Base-by-base conservation (phyloP, 2,113 vertebrate species). In the Oxyruncus cristatus region DNA sequence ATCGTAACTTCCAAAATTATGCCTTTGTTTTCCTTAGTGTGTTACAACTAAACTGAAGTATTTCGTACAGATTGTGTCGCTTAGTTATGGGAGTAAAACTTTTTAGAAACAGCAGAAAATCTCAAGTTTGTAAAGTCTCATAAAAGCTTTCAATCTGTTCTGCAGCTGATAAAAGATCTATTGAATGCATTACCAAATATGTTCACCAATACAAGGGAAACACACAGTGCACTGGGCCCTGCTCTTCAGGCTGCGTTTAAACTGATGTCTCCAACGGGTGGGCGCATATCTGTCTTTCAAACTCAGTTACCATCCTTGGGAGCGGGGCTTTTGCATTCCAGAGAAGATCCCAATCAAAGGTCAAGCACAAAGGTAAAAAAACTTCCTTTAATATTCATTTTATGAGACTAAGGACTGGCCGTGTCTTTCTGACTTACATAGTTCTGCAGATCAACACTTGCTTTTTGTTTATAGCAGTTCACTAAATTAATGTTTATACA, bases 261-360 rank as follows among this genome's bases (percentile, higher is more conserved):
- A 94, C 98, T 99, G 92, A 99, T 99, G 99, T 99, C 99, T 56
- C 98, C 99, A 71, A 99, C 99, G 8, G 99, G 99, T 30, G 99
- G 99, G 5, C 98, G 99, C 4, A 97, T 99, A 92, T 98, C 99
- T 16, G 99, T 99, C 58, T 99, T 99, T 97, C 99, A 99, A 96
- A 99, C 99, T 39, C 99, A 99, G 98, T 97, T 99, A 73, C 99
- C 99, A 3, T 99, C 99, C 33, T 89, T 99, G 90, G 99, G 99
- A 7, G 98, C 98, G 0, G 99, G 99, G 9, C 97, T 97, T 55
- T 97, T 99, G 95, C 99, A 99, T 89, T 99, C 99, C 17, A 98
- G 99, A 95, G 99, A 99, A 96, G 99, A 99, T 96, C 99, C 99
- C 77, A 99, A 99, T 97, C 99, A 99, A 95, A 99, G 99, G 85